phyloP scores from a whole-genome alignment of 2,113 vertebrate genomes.

The Cephalopterus ornatus region DNA sequence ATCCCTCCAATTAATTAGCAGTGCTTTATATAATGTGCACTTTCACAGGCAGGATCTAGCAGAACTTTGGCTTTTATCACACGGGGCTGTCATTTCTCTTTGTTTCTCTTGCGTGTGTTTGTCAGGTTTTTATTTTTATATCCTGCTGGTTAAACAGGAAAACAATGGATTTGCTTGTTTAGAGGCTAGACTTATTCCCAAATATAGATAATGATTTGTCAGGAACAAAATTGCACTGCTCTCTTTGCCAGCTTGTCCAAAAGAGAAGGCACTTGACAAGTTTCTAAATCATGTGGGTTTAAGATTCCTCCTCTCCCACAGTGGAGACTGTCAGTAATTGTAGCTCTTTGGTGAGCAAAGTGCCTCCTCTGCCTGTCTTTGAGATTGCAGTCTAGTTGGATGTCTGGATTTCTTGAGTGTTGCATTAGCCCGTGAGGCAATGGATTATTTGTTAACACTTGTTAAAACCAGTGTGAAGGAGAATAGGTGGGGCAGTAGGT shows the following conservation, averaged over 20 bases:
- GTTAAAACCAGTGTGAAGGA: background rate
- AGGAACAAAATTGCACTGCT: background rate
- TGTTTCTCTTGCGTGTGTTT: background rate
- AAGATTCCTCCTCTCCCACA: background rate
- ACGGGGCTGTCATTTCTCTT: background rate
- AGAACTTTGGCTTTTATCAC: background rate
- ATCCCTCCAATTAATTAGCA: background rate
- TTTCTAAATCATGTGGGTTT: background rate
- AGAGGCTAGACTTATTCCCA: background rate
- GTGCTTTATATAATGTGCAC: background rate
- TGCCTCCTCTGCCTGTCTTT: background rate
- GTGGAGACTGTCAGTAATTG: background rate
- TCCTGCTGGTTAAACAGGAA: background rate
- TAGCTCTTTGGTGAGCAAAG: background rate
- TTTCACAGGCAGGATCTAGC: background rate
- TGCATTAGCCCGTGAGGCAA: background rate
- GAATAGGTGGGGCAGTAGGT: background rate
- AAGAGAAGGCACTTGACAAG: background rate
- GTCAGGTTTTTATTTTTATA: background rate
- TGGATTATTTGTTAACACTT: background rate
- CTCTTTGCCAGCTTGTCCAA: background rate
- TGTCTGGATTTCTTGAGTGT: background rate
- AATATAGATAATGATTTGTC: background rate
- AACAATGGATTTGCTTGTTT: background rate
- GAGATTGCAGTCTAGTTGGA: background rate